Evolutionary conservation across 2,113 vertebrate genomes (phyloP), one percentile per base, ranked within the genome.

Genomic region (Orycteropus afer): DNA sequence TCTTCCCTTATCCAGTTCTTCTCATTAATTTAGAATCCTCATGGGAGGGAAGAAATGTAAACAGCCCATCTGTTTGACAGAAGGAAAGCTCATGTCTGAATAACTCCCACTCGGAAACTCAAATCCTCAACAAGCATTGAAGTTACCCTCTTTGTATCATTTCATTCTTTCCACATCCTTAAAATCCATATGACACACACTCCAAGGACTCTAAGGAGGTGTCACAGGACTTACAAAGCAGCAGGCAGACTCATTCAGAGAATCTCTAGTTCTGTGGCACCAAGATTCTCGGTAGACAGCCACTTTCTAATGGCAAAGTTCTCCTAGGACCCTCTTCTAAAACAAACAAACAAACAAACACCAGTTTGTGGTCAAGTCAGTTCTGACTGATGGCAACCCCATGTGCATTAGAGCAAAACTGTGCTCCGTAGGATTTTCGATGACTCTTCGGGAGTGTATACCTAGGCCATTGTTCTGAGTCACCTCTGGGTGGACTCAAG

Each of bases 121-220:
- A 61, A 86, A 61, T 71, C 82, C 88, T 71, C 55, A 85, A 55
- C 81, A 90, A 81, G 92, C 90, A 71, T 49, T 78, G 55, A 71
- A 55, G 47, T 29, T 74, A 82, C 73, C 13, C 49, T 85, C 25
- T 59, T 80, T 59, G 83, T 23, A 47, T 80, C 67, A 34, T 63
- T 95, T 85, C 57, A 27, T 80, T 79, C 63, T 89, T 55, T 45
- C 29, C 34, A 29, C 22, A 47, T 57, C 65, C 32, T 80, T 42
- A 42, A 12, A 47, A 65, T 9, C 67, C 34, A 13, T 13, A 37
- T 0, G 45, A 77, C n/a, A 17, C 45, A 77, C 6, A 49, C n/a
- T n/a, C n/a, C n/a, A n/a, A n/a, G n/a, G n/a, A n/a, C 29, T 34
- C 34, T 45, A 15, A 3, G 17, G 63, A 15, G 18, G 65, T 17